Conservation (phyloP, 2,113 vertebrate genomes). For the Colaptes auratus region DNA sequence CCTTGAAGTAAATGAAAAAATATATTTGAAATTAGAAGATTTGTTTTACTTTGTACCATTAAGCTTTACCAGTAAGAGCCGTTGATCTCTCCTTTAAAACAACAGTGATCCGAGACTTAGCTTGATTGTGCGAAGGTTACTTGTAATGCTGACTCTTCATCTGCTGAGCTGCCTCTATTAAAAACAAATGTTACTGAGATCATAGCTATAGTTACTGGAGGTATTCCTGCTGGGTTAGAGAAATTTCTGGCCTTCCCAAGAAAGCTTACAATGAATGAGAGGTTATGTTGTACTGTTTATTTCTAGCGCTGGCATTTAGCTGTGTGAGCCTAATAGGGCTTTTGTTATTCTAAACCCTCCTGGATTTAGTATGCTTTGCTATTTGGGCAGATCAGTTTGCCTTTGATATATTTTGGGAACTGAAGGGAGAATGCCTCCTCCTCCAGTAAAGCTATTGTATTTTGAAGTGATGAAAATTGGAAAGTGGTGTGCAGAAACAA, state of each 20-base stretch:
- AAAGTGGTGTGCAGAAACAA: not conserved
- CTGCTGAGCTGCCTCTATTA: not conserved
- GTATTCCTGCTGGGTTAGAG: not conserved
- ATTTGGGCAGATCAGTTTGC: not conserved
- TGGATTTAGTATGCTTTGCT: not conserved
- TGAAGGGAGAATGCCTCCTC: not conserved
- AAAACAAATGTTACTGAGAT: not conserved
- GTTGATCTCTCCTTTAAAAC: not conserved
- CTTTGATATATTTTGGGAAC: not conserved
- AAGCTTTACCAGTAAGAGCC: not conserved
- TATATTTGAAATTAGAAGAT: not conserved
- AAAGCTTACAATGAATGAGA: not conserved
- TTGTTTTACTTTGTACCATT: not conserved
- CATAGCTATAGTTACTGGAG: not conserved
- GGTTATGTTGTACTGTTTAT: not conserved
- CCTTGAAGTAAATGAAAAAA: not conserved
- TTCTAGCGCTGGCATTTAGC: not conserved
- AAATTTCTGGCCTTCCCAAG: not conserved
- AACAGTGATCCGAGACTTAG: not conserved
- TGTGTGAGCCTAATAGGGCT: not conserved
- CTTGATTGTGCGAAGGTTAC: not conserved
- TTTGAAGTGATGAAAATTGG: not conserved
- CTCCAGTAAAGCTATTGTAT: not conserved
- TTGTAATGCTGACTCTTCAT: not conserved
- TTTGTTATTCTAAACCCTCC: not conserved